A percentile compares a stretch with the other conserved stretches of the same genome.
Conservation (phyloP, 2,797 vertebrate species). For the Picus viridis region DNA sequence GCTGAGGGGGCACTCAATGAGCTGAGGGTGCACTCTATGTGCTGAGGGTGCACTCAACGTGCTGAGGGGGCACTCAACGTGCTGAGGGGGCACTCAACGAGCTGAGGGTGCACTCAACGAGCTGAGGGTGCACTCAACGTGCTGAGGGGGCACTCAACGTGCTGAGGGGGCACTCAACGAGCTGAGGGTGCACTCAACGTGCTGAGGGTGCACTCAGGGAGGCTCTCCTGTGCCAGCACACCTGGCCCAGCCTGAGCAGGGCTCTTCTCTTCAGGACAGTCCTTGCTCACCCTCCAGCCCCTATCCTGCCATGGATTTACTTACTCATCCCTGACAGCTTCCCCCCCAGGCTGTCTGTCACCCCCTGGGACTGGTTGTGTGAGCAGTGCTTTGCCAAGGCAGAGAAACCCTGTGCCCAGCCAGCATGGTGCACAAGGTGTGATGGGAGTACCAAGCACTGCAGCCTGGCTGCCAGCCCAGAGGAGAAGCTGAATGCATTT, state of each 20-base stretch:
- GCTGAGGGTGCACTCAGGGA: no score
- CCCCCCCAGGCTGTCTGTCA: neutral
- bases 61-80: no score
- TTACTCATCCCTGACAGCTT: neutral
- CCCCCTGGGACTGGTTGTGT: neutral
- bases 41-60: no score
- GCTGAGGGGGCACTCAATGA: no score
- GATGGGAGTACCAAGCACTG: neutral
- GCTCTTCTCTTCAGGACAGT: no score
- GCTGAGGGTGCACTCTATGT: no score
- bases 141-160: no score
- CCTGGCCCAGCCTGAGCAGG: neutral
- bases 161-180: no score
- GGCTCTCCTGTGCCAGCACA: neutral
- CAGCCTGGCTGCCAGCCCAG: neutral
- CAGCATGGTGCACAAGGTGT: neutral
- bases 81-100: no score
- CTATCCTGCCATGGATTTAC: neutral
- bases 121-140: no score
- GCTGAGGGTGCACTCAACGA: no score
- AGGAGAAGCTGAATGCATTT: accelerated
- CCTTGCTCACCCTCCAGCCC: neutral
- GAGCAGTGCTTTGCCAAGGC: neutral
- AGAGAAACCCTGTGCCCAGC: neutral
- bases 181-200: no score